Percentiles rank a stretch among this genome's conserved stretches.
Evolutionary conservation across 92 coral and sea anemone species (phyloP).

Genomic region (Nematostella vectensis): DNA sequence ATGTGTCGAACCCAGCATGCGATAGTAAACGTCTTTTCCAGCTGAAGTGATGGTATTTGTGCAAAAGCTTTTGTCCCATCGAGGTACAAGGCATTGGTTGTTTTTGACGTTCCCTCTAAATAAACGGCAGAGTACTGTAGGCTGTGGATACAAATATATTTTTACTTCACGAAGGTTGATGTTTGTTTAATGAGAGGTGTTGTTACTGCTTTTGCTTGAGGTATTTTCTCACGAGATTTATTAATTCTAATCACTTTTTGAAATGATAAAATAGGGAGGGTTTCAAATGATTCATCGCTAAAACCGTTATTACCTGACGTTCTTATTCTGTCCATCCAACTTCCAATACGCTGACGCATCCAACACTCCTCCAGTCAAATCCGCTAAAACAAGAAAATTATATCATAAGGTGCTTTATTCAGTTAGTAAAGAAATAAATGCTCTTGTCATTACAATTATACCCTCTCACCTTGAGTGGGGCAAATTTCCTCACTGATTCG

Average conservation of each 20-base stretch:
- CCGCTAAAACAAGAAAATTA: background rate
- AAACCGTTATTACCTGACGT: conserved; percentile 7
- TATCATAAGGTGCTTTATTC: no score
- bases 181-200: background rate
- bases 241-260: no score
- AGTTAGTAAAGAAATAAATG: no score
- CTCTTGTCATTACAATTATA: no score
- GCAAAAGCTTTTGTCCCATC: conserved; percentile 38
- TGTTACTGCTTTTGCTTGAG: no score
- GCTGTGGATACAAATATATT: conserved; percentile 21
- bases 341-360: conserved; percentile 7
- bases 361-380: background rate
- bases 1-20: conserved; percentile 37
- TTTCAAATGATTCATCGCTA: background rate
- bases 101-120: conserved; percentile 34
- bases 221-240: no score
- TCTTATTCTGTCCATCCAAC: conserved; percentile 12
- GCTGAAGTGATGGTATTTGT: background rate
- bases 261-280: background rate
- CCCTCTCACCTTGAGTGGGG: conserved; percentile 28
- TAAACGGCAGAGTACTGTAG: conserved; percentile 36
- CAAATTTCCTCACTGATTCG: conserved; percentile 16
- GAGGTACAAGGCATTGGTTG: conserved; percentile 28
- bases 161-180: background rate
- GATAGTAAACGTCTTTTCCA: conserved; percentile 20